Evolutionary conservation across 1,140 invertebrate species (phyloP), one percentile per base, ranked within the genome.

Genomic region (Calliopsis andreniformis): DNA sequence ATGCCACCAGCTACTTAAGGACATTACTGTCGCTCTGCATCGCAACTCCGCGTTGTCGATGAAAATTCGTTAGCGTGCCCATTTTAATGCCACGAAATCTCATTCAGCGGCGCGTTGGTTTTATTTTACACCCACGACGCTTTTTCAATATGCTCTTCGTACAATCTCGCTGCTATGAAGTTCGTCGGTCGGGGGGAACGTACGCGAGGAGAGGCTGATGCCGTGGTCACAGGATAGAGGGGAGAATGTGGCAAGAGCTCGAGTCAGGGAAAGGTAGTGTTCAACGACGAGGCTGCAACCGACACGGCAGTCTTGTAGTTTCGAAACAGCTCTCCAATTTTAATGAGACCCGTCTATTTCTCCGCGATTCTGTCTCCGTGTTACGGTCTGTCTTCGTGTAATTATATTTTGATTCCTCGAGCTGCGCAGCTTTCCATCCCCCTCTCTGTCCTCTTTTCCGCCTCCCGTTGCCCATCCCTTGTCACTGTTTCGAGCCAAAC

Each of bases 281-380:
- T 85, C 77, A 68, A 85, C 84, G 70, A 83, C 83, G 75, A 81
- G 86, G 78, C 86, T 90, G 89, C 89, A 88, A 88, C 87, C 87
- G 90, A 91, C 91, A 88, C 89, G 85, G 86, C 89, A 89, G 89
- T 88, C 87, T 88, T 88, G 88, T 87, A 92, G 89, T 91, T 91
- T 87, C 87, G 89, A 90, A 91, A 91, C 89, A 91, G 86, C 89
- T 88, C 91, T 92, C 89, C 89, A 92, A 92, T 92, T 92, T 92
- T 92, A 92, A 92, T 92, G 91, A 92, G 89, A 86, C 86, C 87
- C 88, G 87, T 89, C 89, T 90, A 91, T 91, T 91, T 84, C 88
- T 82, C 84, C 79, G 84, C 87, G 85, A 89, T 88, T 89, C 88
- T 89, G 88, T 91, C 87, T 87, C 88, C 87, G 85, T 87, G 87